phyloP scores from a whole-genome alignment of 2,797 vertebrate species.

The Chaetophractus vellerosus region DNA sequence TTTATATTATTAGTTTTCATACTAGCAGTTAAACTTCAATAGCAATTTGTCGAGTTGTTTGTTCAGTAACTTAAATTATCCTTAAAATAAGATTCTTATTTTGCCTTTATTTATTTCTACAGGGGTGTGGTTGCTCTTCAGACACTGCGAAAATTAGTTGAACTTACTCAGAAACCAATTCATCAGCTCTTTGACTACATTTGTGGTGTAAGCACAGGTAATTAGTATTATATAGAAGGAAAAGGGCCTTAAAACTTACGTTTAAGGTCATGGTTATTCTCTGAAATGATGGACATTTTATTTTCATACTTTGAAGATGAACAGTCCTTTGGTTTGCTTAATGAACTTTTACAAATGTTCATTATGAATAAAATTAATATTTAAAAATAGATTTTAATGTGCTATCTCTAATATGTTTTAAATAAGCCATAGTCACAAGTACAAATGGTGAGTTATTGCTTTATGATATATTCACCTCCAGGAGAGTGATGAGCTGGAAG shows the following conservation, averaged over 20 bases:
- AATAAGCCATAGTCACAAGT: background rate
- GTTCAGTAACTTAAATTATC: conserved; percentile 32
- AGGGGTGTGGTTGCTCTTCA: conserved; percentile 98
- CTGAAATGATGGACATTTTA: background rate
- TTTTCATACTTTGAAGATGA: conserved; percentile 29
- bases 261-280: conserved; percentile 33
- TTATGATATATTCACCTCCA: background rate
- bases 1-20: conserved; percentile 50
- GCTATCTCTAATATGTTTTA: conserved; percentile 31
- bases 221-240: conserved; percentile 43
- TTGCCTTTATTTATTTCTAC: conserved; percentile 84
- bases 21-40: conserved; percentile 30
- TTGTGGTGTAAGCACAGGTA: conserved; percentile 99
- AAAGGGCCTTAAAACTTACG: background rate
- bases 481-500: conserved; percentile 1
- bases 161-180: conserved; percentile 95
- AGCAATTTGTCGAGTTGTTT: conserved; percentile 40
- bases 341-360: conserved; percentile 57
- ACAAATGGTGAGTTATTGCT: background rate
- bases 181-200: conserved; percentile 98
- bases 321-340: conserved; percentile 12
- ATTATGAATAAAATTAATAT: conserved; percentile 34
- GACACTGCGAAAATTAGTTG: conserved; percentile 95
- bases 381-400: conserved; percentile 5
- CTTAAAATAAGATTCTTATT: conserved; percentile 59